phyloP scores from a whole-genome alignment of 2,113 vertebrate genomes.

The Ammospiza nelsoni region DNA sequence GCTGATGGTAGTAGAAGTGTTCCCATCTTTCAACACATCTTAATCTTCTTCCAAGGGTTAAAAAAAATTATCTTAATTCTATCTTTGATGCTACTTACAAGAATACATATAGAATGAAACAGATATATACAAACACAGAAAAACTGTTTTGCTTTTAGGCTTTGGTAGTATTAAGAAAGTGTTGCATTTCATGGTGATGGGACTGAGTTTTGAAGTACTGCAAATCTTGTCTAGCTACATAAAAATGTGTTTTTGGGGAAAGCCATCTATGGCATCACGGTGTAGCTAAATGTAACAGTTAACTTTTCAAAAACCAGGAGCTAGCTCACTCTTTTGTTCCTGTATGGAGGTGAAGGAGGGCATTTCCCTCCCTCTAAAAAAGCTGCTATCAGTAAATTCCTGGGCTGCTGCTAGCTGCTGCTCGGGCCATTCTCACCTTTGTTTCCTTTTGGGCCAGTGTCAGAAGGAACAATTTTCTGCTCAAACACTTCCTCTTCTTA shows the following conservation, averaged over 20 bases:
- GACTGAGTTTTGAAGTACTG: not conserved
- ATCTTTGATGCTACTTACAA: not conserved
- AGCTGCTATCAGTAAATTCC: not conserved
- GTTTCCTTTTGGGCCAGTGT: not conserved
- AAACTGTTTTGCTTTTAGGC: not conserved
- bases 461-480: not conserved
- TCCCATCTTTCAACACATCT: not conserved
- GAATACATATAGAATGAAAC: not conserved
- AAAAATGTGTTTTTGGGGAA: not conserved
- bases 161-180: not conserved
- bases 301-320: not conserved
- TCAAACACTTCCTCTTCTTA: not conserved
- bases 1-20: not conserved
- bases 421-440: not conserved
- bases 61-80: not conserved
- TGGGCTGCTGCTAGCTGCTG: not conserved
- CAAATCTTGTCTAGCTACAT: not conserved
- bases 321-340: not conserved
- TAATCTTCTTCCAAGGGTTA: not conserved
- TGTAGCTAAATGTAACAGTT: not conserved
- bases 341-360: not conserved
- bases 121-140: not conserved
- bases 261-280: not conserved
- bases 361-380: not conserved
- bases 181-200: not conserved